Evolutionary conservation across 2,888 invertebrate species (phyloP).

Genomic region (Hirtodrosophila confusa): DNA sequence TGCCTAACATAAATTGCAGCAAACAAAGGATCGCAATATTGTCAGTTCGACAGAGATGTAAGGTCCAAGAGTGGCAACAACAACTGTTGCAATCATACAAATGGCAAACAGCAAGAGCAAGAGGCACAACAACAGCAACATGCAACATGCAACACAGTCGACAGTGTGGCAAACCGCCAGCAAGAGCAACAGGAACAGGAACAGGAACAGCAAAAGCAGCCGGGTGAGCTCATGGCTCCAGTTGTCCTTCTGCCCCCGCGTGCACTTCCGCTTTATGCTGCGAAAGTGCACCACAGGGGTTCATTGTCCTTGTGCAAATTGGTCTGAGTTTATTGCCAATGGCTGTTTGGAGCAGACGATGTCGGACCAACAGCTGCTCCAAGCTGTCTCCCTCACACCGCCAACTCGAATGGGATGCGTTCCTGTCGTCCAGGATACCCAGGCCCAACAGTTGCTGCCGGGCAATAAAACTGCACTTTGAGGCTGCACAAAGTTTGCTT

Average conservation of each 20-base stretch:
- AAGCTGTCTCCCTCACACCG: slow-evolving; percentile 1
- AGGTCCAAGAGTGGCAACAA: slow-evolving; percentile 34
- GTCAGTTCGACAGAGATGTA: slow-evolving; percentile 57
- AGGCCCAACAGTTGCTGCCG: slow-evolving; percentile 8
- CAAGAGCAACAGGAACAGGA: slow-evolving; percentile 20
- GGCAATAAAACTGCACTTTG: slow-evolving; percentile 74
- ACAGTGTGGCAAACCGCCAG: slow-evolving; percentile 68
- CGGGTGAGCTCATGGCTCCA: slow-evolving; percentile 25
- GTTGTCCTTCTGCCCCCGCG: slow-evolving; percentile 25
- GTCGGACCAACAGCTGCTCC: slow-evolving; percentile 52
- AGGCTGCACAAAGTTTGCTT: slow-evolving; percentile 72
- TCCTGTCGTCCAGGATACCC: slow-evolving; percentile 15
- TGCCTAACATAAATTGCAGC: slow-evolving; percentile 66
- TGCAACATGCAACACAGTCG: slow-evolving; percentile 32
- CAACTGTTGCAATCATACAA: slow-evolving; percentile 67
- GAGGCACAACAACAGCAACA: slow-evolving; percentile 19
- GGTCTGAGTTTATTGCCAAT: slow-evolving; percentile 76
- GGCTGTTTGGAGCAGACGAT: slow-evolving; percentile 55
- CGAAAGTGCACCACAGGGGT: slow-evolving; percentile 77
- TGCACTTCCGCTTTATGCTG: slow-evolving; percentile 57
- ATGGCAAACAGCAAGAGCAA: slow-evolving; percentile 10
- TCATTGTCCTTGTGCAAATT: slow-evolving; percentile 80
- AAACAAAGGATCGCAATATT: slow-evolving; percentile 61
- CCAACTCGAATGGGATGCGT: slow-evolving; percentile 8
- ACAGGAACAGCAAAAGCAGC: slow-evolving; percentile 6